Evolutionary conservation across 2,113 vertebrate genomes (phyloP).

Genomic region (Eptesicus fuscus): DNA sequence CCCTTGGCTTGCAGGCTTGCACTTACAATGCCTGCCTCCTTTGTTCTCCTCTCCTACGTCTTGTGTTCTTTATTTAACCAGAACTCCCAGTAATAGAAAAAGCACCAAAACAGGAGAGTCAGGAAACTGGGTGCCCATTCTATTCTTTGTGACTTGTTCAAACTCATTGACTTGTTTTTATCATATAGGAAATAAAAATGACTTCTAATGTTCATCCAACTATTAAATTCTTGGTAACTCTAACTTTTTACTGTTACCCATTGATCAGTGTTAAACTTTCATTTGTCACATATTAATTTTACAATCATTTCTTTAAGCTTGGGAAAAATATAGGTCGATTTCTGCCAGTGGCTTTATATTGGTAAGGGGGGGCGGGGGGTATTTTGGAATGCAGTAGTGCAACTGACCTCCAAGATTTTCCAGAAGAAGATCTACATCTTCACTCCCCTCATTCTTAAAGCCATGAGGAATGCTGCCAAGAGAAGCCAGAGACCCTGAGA

Average conservation of each 20-base stretch:
- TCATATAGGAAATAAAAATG: not conserved
- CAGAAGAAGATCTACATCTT: not conserved
- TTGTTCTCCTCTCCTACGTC: not conserved
- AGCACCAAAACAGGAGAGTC: not conserved
- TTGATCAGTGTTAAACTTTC: conserved; percentile 2
- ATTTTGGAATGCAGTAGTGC: not conserved
- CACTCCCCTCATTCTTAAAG: not conserved
- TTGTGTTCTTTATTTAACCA: not conserved
- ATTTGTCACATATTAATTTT: not conserved
- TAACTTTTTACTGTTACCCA: not conserved
- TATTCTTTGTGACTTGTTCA: not conserved
- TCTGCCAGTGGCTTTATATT: not conserved
- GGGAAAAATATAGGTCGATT: not conserved
- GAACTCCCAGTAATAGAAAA: not conserved
- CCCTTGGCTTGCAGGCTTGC: not conserved
- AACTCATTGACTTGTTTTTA: not conserved
- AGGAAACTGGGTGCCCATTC: not conserved
- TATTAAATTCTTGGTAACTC: not conserved
- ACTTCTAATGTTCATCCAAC: not conserved
- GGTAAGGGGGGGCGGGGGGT: not conserved
- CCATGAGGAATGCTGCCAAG: not conserved
- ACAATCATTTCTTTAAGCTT: not conserved
- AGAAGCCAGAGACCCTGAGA: not conserved
- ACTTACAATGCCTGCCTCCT: not conserved
- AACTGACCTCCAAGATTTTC: not conserved